A percentile compares a stretch with the other conserved stretches of the same genome.
Evolutionary conservation across 1,140 invertebrate genomes (phyloP).

Genomic region (Sminthurinus signatus): DNA sequence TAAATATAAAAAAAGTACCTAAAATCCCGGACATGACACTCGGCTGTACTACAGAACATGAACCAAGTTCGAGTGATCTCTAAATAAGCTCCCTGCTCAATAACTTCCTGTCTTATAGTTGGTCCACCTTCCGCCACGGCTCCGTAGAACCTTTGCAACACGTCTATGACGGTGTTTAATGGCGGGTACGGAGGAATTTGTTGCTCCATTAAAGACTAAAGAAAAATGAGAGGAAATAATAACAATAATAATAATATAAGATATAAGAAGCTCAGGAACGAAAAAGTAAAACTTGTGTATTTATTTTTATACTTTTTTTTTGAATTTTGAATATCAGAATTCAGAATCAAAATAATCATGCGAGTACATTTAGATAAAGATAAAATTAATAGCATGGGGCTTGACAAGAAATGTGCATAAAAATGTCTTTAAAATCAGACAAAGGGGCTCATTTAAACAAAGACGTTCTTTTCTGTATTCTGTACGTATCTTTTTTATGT

Average conservation of each 20-base stretch:
- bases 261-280: neutral
- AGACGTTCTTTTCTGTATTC: no score
- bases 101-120: neutral
- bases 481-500: no score
- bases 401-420: no score
- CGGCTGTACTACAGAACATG: slow-evolving; percentile 19
- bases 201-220: neutral
- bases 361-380: no score
- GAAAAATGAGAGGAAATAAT: neutral
- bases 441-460: no score
- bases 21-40: slow-evolving; percentile 8
- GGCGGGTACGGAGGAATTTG: neutral
- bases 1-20: no score
- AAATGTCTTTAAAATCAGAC: no score
- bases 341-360: no score
- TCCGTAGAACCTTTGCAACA: neutral
- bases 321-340: neutral
- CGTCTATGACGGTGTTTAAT: neutral
- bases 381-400: no score
- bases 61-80: slow-evolving; percentile 12
- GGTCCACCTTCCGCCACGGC: slow-evolving; percentile 7
- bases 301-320: neutral
- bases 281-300: neutral
- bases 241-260: neutral
- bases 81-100: slow-evolving; percentile 12